Base-by-base conservation (phyloP, 1,140 invertebrate genomes). In the Druon quercuslanigerum region DNA sequence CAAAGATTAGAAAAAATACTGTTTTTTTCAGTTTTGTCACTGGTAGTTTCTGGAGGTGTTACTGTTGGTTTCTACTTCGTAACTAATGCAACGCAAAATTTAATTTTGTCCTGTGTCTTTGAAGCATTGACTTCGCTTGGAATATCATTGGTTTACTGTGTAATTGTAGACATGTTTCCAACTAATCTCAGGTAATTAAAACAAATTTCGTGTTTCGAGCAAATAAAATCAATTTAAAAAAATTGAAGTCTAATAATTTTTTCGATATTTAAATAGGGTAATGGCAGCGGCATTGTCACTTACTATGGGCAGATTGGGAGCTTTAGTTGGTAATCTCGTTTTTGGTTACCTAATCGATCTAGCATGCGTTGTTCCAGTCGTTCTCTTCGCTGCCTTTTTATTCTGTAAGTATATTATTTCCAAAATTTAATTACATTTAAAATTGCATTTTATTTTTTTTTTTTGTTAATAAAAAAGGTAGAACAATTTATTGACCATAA, bases 51-150 rank as follows among this genome's bases (percentile, higher is more conserved):
- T 72, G 95, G 94, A 54, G 91, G 91, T n/a, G 94, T 95, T n/a
- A 95, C 95, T 0, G 92, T 96, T 25, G 94, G 94, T n/a, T 92
- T 96, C 74, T 96, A 96, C 89, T 95, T 94, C 84, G 95, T 96
- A 16, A 91, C 94, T 81, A 94, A 93, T 84, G 92, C 95, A 6
- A 91, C 88, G 4, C 94, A 95, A 83, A 96, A 96, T 88, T 86
- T 96, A 80, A 91, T 95, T 19, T 90, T 96, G 16, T 95, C 95
- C 0, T 95, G 94, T 83, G 93, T 95, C 56, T 96, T 96, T 89
- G 95, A 95, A 91, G 95, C 95, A 0, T 89, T 95, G 16, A 95
- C 95, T 12, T 95, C 95, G 46, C 91, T 96, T 70, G 94, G 94
- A 78, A 95, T 96, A 84, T 95, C 94, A 88, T 92, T 95, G 73